Conservation (phyloP, 2,888 invertebrate genomes). For the Drosophila ezoana region DNA sequence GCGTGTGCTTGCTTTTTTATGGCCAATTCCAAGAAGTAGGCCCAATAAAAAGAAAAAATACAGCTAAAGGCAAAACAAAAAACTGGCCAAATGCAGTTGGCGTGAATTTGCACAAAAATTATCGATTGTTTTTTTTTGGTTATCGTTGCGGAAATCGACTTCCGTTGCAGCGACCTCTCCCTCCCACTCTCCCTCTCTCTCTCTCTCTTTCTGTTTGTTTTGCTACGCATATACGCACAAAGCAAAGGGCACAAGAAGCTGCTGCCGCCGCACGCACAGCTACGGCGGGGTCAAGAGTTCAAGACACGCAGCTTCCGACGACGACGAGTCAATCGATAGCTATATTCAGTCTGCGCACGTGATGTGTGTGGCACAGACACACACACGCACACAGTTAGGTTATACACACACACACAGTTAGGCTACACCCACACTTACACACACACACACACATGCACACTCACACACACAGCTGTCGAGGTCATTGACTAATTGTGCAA, state of each 20-base stretch:
- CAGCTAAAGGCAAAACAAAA: too few species aligned
- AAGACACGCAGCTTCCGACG: slow-evolving; percentile 76
- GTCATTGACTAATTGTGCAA: slow-evolving; percentile 80
- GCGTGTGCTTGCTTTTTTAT: slow-evolving; percentile 50
- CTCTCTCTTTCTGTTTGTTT: slow-evolving; percentile 57
- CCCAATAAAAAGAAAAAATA: slow-evolving; percentile 16
- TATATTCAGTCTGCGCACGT: slow-evolving; percentile 70
- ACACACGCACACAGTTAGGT: slow-evolving; percentile 5
- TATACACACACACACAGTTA: slow-evolving; percentile 10
- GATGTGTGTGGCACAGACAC: slow-evolving; percentile 50
- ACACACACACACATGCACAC: not conserved
- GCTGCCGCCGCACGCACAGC: slow-evolving; percentile 43
- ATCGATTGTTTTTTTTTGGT: slow-evolving; percentile 6
- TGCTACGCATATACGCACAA: slow-evolving; percentile 69
- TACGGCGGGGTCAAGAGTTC: slow-evolving; percentile 73
- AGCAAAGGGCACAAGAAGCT: slow-evolving; percentile 46
- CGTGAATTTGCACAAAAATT: not conserved
- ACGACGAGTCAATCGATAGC: slow-evolving; percentile 74
- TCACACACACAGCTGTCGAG: slow-evolving; percentile 55
- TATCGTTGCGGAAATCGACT: slow-evolving; percentile 41
- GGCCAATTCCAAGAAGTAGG: slow-evolving; percentile 42
- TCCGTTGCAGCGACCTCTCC: slow-evolving; percentile 25
- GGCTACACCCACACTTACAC: not conserved
- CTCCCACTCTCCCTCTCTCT: not conserved
- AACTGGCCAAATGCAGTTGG: too few species aligned